Evolutionary conservation across 2,113 vertebrate species (phyloP).

Genomic region (Morone chrysops): DNA sequence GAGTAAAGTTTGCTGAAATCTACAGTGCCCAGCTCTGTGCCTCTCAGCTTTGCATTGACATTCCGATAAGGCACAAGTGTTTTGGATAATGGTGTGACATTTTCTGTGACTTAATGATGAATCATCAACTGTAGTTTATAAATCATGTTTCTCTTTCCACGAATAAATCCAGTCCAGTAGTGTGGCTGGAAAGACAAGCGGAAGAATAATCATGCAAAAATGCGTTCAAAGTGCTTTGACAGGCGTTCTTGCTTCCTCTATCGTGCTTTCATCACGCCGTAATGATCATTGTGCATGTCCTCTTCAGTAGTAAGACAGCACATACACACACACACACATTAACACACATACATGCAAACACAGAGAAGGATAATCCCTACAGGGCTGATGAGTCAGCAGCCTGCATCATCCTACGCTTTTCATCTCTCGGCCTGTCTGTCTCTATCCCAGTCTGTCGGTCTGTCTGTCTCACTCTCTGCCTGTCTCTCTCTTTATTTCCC

Average conservation of each 20-base stretch:
- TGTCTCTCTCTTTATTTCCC: conserved; percentile 27
- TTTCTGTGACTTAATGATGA: neutral
- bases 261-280: conserved; percentile 55
- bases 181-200: neutral
- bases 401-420: conserved; percentile 63
- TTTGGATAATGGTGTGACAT: neutral
- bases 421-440: conserved; percentile 41
- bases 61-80: neutral
- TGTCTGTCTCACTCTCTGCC: conserved; percentile 36
- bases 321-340: conserved; percentile 14
- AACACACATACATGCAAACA: conserved; percentile 4
- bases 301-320: conserved; percentile 43
- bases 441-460: conserved; percentile 19
- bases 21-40: no score
- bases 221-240: conserved; percentile 46
- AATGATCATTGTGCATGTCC: conserved; percentile 30
- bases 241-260: conserved; percentile 22
- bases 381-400: conserved; percentile 77
- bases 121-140: neutral
- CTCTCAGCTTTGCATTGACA: neutral
- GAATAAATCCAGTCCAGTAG: neutral
- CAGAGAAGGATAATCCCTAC: conserved; percentile 61
- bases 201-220: conserved; percentile 20
- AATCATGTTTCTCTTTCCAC: neutral
- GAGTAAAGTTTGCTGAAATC: neutral